Evolutionary conservation across 2,797 vertebrate species (phyloP).

Genomic region (Myripristis murdjan): DNA sequence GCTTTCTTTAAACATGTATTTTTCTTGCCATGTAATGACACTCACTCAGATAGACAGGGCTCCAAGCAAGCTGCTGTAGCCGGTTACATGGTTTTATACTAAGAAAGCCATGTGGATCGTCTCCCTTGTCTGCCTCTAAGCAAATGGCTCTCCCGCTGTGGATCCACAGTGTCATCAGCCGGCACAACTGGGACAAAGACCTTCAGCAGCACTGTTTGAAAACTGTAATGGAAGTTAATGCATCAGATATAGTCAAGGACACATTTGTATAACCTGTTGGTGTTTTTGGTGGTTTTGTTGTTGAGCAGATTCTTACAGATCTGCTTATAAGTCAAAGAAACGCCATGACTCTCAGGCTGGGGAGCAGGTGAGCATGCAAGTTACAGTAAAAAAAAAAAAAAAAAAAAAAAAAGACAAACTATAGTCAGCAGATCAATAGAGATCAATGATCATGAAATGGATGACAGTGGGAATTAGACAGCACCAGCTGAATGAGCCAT

Average conservation of each 20-base stretch:
- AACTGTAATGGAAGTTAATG: too few relatives aligned
- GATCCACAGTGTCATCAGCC: conserved; percentile 1
- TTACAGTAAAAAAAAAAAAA: not conserved
- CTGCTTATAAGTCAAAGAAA: not conserved
- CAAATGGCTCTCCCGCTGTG: not conserved
- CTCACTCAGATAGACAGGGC: too few relatives aligned
- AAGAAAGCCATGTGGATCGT: too few relatives aligned
- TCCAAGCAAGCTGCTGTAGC: too few relatives aligned
- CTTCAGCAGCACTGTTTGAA: too few relatives aligned
- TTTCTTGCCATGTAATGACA: too few relatives aligned
- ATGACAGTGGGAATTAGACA: not conserved
- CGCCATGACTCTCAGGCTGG: not conserved
- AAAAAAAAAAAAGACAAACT: not conserved
- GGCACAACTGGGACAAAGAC: too few relatives aligned
- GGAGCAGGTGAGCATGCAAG: not conserved
- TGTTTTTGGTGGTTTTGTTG: not conserved
- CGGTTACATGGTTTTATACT: too few relatives aligned
- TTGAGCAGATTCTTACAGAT: not conserved
- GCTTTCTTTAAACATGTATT: too few relatives aligned
- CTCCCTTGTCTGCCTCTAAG: not conserved
- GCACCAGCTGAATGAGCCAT: not conserved
- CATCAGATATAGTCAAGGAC: too few relatives aligned
- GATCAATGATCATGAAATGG: not conserved
- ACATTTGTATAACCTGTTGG: not conserved
- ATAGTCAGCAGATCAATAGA: not conserved